These are phyloP conservation scores for Sclerodermus sp. DNA, from an alignment of 2,888 invertebrate species.

Conservation along the genomic window DNA sequence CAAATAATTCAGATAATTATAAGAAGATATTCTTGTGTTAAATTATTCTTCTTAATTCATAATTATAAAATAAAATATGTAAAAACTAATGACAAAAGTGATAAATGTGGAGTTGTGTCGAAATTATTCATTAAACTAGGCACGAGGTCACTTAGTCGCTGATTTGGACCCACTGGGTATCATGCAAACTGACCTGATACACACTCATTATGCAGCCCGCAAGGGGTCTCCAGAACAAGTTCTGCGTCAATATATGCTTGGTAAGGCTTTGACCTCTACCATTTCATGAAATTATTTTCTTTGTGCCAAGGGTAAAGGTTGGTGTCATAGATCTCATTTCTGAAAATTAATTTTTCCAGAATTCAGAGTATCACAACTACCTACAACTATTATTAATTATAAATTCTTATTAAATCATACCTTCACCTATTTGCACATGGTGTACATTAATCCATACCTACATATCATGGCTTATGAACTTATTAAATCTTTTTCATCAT, in stretches of 20 bases:
- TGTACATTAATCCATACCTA: constrained; percentile 14
- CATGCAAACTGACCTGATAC: constrained; percentile 70
- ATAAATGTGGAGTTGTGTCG: constrained; percentile 34
- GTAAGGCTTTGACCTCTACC: constrained; percentile 59
- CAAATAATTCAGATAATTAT: too few species aligned
- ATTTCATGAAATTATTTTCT: constrained; percentile 23
- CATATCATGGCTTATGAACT: constrained; percentile 18
- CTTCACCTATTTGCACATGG: neutral
- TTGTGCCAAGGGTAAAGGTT: constrained; percentile 23
- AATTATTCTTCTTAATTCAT: too few species aligned
- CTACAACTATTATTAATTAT: too few species aligned
- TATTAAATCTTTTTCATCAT: constrained; percentile 6
- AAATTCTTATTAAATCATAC: neutral
- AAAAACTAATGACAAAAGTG: constrained; percentile 18
- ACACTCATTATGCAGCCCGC: constrained; percentile 60
- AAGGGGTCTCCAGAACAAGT: constrained; percentile 65
- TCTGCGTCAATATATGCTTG: constrained; percentile 67
- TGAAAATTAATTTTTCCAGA: neutral
- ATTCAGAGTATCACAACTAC: neutral
- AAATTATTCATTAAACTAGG: constrained; percentile 63
- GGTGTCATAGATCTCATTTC: too few species aligned
- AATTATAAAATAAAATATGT: constrained; percentile 4
- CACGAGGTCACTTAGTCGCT: constrained; percentile 91
- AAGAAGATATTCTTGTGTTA: too few species aligned
- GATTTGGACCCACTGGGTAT: constrained; percentile 94